These are phyloP conservation scores for Aphelenchoides besseyi DNA, from an alignment of 1,140 invertebrate genomes.

Conservation along the genomic window DNA sequence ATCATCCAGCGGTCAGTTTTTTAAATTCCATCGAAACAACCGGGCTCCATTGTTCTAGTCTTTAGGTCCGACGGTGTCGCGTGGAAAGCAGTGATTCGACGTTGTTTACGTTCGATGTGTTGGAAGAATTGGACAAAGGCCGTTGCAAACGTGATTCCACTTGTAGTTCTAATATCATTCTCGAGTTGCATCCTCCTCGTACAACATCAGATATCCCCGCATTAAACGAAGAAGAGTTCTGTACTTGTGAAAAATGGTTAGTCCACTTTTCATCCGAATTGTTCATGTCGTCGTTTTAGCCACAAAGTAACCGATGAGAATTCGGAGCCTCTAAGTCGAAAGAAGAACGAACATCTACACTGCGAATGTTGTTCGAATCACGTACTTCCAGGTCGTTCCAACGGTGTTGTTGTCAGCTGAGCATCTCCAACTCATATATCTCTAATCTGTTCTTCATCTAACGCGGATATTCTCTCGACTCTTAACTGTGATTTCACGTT, in stretches of 20 bases:
- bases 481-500: neutral
- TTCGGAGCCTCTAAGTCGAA: neutral
- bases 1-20: conserved; percentile 15
- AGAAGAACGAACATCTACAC: conserved; percentile 3
- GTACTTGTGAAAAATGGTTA: conserved; percentile 8
- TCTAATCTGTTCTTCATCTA: neutral
- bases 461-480: neutral
- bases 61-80: conserved; percentile 23
- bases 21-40: neutral
- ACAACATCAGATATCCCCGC: neutral
- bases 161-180: conserved; percentile 26
- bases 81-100: conserved; percentile 45
- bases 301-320: conserved; percentile 13
- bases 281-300: conserved; percentile 15
- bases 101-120: conserved; percentile 37
- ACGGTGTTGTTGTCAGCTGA: conserved; percentile 16
- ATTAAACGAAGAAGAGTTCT: conserved; percentile 2
- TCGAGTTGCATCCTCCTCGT: conserved; percentile 2
- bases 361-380: neutral
- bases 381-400: conserved; percentile 12
- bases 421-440: neutral
- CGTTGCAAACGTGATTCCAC: conserved; percentile 27
- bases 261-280: neutral
- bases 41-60: neutral
- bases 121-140: conserved; percentile 25